Evolutionary conservation across 37 sponge, comb jelly and placozoan species (phyloP), one percentile per base, ranked within the genome.

Genomic region (Dysidea cf. avara): DNA sequence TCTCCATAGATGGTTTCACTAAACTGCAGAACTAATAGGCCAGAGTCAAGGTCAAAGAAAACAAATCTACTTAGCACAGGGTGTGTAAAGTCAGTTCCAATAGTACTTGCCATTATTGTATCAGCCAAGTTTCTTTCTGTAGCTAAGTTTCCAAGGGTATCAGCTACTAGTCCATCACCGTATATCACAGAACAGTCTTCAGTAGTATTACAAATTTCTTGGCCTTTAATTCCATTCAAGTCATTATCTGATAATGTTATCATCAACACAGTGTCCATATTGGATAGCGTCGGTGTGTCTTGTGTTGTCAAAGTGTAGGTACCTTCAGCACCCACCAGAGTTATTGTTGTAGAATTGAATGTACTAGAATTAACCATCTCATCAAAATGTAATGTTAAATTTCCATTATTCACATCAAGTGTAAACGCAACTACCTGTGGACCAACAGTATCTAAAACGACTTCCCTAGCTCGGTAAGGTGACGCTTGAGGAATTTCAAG

Each of bases 1-100:
- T 77, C 73, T 57, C 72, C 81, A 21, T 90, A 86, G 85, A 95
- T 84, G 17, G 92, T 95, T 64, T 95, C 96, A 28, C 82, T 72
- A 79, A 95, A 95, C 70, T 31, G 46, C 26, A 95, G 66, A 26
- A 43, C 75, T 33, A 95, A 16, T 2, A 46, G 80, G 28, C 96
- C 96, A 37, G 70, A 40, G 67, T 95, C 69, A 4, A 78, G 40
- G 72, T 95, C 96, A 47, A 95, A 66, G 12, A 53, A 34, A 3
- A 71, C 61, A 66, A 82, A 90, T 39, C 61, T 16, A 4, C 61
- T 63, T 12, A 81, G 70, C 34, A 22, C 34, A 28, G 96, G 95
- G 11, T 35, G 6, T 33, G 57, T 80, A 50, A 87, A 71, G 57
- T 95, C 91, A 35, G 61, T 84, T 3, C 86, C 85, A 61, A 95